A percentile compares a stretch with the other conserved stretches of the same genome.
Conservation (phyloP, 2,113 vertebrate genomes). For the Rhinopithecus roxellana region DNA sequence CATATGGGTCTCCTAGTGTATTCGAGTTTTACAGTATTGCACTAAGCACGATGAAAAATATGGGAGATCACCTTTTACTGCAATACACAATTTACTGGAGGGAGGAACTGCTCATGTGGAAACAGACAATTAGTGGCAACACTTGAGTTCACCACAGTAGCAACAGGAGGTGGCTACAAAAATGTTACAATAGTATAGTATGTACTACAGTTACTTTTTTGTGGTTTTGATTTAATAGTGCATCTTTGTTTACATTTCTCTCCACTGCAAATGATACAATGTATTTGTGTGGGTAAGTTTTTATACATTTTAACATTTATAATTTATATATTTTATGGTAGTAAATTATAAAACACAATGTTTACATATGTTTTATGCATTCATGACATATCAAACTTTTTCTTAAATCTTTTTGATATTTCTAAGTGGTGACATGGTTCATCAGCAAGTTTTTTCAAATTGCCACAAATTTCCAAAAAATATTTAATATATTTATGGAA, state of each 20-base stretch:
- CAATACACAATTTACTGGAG: neutral
- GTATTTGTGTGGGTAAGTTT: neutral
- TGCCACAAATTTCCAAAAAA: neutral
- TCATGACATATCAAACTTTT: neutral
- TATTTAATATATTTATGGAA: neutral
- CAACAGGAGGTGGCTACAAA: neutral
- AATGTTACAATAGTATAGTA: neutral
- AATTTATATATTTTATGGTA: neutral
- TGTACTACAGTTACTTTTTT: neutral
- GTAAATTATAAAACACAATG: neutral
- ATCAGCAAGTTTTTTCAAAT: neutral
- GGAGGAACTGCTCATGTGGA: neutral
- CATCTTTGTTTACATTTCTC: neutral
- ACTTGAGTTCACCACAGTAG: neutral
- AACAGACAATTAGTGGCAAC: neutral
- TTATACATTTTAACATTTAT: neutral
- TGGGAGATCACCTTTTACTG: neutral
- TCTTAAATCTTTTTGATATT: neutral
- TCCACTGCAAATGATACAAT: neutral
- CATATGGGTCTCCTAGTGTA: neutral
- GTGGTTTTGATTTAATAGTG: neutral
- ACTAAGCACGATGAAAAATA: neutral
- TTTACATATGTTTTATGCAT: neutral
- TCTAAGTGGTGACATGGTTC: neutral
- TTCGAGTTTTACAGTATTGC: neutral